These are phyloP conservation scores for Castor canadensis DNA, from an alignment of 2,113 vertebrate genomes.

Conservation along the genomic window DNA sequence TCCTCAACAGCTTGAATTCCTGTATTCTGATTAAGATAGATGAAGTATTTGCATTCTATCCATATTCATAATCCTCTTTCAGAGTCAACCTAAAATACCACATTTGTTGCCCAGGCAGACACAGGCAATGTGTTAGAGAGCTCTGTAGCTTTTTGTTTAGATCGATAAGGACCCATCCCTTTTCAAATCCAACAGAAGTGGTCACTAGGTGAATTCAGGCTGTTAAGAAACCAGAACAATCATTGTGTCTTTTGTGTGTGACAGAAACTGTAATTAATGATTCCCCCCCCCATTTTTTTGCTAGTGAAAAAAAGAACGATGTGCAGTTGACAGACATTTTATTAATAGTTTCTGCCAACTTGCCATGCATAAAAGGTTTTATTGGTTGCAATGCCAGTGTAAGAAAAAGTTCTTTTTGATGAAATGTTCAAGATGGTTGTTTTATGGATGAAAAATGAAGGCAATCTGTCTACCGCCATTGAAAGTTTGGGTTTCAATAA, in stretches of 20 bases:
- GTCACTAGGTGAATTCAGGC: slow-evolving; percentile 90
- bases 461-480: slow-evolving; percentile 89
- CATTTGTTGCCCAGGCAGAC: slow-evolving; percentile 89
- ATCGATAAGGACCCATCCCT: slow-evolving; percentile 85
- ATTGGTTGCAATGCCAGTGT: slow-evolving; percentile 88
- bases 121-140: slow-evolving; percentile 87
- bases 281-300: slow-evolving; percentile 87
- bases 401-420: slow-evolving; percentile 86
- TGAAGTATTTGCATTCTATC: slow-evolving; percentile 89
- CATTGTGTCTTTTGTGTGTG: slow-evolving; percentile 88
- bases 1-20: slow-evolving; percentile 86
- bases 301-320: slow-evolving; percentile 87
- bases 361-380: slow-evolving; percentile 93
- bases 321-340: slow-evolving; percentile 93
- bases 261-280: slow-evolving; percentile 98
- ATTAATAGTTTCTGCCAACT: slow-evolving; percentile 96
- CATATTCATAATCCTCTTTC: slow-evolving; percentile 89
- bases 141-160: slow-evolving; percentile 83
- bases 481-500: slow-evolving; percentile 88
- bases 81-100: slow-evolving; percentile 85
- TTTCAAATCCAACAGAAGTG: slow-evolving; percentile 92
- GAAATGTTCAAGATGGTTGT: slow-evolving; percentile 88
- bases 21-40: slow-evolving; percentile 89
- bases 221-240: slow-evolving; percentile 89
- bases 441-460: slow-evolving; percentile 93